Conservation (phyloP, 1,140 invertebrate species). For the Oreohelix idahoensis region DNA sequence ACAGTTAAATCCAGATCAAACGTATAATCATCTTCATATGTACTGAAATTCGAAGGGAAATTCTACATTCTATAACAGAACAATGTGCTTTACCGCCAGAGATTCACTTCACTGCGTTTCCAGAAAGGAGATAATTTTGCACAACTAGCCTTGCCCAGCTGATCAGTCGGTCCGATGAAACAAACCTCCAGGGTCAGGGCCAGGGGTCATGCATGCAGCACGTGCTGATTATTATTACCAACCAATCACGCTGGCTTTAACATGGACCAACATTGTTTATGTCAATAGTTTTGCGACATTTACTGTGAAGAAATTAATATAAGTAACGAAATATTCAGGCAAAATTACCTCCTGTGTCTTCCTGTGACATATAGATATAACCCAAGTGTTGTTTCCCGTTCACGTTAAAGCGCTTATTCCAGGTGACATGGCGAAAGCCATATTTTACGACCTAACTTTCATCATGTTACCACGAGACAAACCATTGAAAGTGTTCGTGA, state of each 20-base stretch:
- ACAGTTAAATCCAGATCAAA: too few species aligned
- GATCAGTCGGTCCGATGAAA: not conserved
- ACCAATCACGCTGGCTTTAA: not conserved
- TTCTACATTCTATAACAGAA: not conserved
- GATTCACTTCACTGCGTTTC: not conserved
- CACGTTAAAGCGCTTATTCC: not conserved
- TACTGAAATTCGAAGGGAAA: not conserved
- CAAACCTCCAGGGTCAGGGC: not conserved
- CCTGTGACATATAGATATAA: too few species aligned
- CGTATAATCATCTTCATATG: too few species aligned
- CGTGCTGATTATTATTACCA: constrained; percentile 21
- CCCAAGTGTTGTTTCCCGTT: too few species aligned
- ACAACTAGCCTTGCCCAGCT: not conserved
- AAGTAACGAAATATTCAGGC: too few species aligned
- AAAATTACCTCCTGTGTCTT: too few species aligned
- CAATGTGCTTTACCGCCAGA: not conserved
- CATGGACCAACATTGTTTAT: not conserved
- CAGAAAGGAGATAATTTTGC: not conserved
- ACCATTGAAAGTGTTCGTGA: not conserved
- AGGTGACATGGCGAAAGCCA: not conserved
- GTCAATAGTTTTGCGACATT: constrained; percentile 5
- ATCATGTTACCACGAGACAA: not conserved
- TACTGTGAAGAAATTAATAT: not conserved
- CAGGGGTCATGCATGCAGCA: constrained; percentile 22
- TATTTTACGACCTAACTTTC: constrained; percentile 4